A percentile compares a stretch with the other conserved stretches of the same genome.
These are phyloP conservation scores for Xestia sexstrigata DNA, from an alignment of 2,888 invertebrate species.

Conservation along the genomic window DNA sequence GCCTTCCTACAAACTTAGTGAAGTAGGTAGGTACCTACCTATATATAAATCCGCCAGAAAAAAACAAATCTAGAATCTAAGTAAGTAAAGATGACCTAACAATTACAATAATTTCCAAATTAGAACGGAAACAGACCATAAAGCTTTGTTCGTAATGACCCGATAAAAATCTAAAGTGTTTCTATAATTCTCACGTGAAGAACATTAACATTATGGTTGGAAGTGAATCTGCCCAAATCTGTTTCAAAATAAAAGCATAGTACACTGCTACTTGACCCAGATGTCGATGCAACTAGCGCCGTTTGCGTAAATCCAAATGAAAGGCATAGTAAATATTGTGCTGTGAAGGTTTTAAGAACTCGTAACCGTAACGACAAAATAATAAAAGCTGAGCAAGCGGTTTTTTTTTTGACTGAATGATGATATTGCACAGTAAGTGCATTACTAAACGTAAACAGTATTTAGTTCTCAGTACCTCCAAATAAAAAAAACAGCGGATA, in stretches of 20 bases:
- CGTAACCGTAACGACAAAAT: conserved; percentile 27
- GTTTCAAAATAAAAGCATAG: conserved; percentile 61
- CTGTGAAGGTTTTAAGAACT: conserved; percentile 74
- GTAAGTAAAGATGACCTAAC: conserved; percentile 16
- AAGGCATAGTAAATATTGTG: conserved; percentile 70
- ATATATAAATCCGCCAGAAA: neutral
- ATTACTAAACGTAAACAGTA: neutral
- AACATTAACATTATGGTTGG: conserved; percentile 22
- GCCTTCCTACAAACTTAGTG: neutral
- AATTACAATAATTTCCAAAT: conserved; percentile 29
- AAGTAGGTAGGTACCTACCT: too few species aligned
- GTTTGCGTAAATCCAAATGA: conserved; percentile 79
- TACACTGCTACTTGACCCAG: conserved; percentile 73
- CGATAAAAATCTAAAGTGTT: conserved; percentile 55
- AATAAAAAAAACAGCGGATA: neutral
- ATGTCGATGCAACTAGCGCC: conserved; percentile 63
- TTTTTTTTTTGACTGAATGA: conserved; percentile 19
- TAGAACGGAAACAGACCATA: conserved; percentile 38
- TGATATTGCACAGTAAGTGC: neutral
- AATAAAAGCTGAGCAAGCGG: conserved; percentile 30
- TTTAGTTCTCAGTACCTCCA: neutral
- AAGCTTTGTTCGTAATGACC: conserved; percentile 31
- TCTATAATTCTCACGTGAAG: conserved; percentile 4
- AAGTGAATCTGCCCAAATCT: conserved; percentile 54
- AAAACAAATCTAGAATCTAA: neutral